Evolutionary conservation across 2,888 invertebrate genomes (phyloP).

Genomic region (Branchipolynoe longqiensis): DNA sequence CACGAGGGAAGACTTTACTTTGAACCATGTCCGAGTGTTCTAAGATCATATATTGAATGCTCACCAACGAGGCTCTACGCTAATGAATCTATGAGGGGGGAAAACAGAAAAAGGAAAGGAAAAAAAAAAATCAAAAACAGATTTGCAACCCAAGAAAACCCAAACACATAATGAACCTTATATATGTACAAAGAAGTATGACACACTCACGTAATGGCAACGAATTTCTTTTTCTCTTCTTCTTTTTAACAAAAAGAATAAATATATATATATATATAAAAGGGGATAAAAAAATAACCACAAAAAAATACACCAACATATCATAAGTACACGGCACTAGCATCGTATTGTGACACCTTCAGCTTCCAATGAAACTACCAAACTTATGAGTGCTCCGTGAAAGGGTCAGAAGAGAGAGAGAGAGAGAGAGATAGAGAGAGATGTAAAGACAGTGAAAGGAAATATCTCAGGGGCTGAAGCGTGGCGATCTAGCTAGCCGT

Average conservation of each 20-base stretch:
- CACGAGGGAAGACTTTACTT: slow-evolving; percentile 33
- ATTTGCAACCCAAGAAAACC: slow-evolving; percentile 56
- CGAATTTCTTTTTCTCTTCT: too few species aligned
- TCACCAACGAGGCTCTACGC: slow-evolving; percentile 61
- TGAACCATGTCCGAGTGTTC: slow-evolving; percentile 46
- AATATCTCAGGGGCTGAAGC: slow-evolving; percentile 51
- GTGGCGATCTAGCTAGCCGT: slow-evolving; percentile 57
- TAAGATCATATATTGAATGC: slow-evolving; percentile 39
- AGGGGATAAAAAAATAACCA: slow-evolving; percentile 6
- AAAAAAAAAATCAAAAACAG: slow-evolving; percentile 5
- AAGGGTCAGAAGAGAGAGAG: slow-evolving; percentile 40
- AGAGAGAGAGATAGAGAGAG: slow-evolving; percentile 42
- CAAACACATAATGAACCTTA: slow-evolving; percentile 30
- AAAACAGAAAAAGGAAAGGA: too few species aligned
- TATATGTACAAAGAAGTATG: slow-evolving; percentile 44
- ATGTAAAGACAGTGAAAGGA: slow-evolving; percentile 53
- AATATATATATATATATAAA: too few species aligned
- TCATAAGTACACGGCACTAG: slow-evolving; percentile 52
- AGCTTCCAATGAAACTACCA: slow-evolving; percentile 35
- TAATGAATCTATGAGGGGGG: slow-evolving; percentile 39
- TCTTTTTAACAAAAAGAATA: too few species aligned
- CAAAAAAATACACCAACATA: slow-evolving; percentile 41
- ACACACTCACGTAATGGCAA: slow-evolving; percentile 52
- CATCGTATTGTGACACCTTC: slow-evolving; percentile 48
- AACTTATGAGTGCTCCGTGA: slow-evolving; percentile 42